Base-by-base conservation (phyloP, 2,797 vertebrate genomes). In the Lycodopsis pacificus region DNA sequence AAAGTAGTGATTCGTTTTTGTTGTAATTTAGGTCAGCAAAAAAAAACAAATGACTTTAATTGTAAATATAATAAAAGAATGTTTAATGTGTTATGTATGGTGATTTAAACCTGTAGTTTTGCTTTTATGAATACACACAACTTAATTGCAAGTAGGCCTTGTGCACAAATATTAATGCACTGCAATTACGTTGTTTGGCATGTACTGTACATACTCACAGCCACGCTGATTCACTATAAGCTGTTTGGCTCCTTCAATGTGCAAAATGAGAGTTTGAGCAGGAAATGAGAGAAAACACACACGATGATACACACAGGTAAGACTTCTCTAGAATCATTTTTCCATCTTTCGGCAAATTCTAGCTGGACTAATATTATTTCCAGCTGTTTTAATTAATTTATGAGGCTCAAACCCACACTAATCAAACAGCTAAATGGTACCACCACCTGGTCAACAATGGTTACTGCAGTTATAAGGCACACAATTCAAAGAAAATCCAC, bases 381-480 rank as follows among this genome's bases (percentile, higher is more conserved):
- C 80, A 90, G 77, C 80, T 85, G 87, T 76, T n/a, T n/a, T n/a
- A n/a, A n/a, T n/a, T 25, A 25, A 25, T 25, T 25, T 75, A 19
- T 17, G 4, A 32, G 25, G n/a, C 32, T 42, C 15, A 56, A 2
- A 3, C 10, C 12, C 1, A 1, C 20, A 14, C 15, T 19, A 14
- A 11, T 58, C 20, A 64, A 25, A 72, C 25, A 61, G 64, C 54
- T 76, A 4, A 82, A 84, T 4, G 22, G 34, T 71, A 3, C 84
- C 90, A 79, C 79, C 86, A 20, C 6, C 61, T 89, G 92, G 76
- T 30, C 51, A 73, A 19, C 1, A 17, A 1, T 3, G 4, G 69
- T 63, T 51, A 74, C 22, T 76, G 72, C 80, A 42, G 14, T 3
- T 17, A 36, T 1, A n/a, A 64, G 13, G 17, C 2, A 57, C 7